Base-by-base conservation (phyloP, 1,140 invertebrate species). In the Kradibia gibbosae region DNA sequence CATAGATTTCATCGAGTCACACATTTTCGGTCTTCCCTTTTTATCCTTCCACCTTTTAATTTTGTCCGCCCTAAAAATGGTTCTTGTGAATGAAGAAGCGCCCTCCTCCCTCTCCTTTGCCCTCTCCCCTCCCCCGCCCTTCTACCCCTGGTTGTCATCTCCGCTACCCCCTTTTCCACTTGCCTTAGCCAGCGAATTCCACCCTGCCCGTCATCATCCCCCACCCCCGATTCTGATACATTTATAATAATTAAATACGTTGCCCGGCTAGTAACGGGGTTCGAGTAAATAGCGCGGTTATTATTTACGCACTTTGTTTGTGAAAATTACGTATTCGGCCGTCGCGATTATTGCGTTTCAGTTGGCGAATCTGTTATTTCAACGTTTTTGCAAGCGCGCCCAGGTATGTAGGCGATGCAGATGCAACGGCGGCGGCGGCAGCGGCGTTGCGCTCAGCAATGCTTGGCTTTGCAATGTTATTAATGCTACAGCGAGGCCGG, bases 281-380 rank as follows among this genome's bases (percentile, higher is more conserved):
- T 78, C 76, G 83, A 84, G 87, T 84, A 88, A 89, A 89, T 86
- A 88, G 85, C 86, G 87, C 85, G 90, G 89, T 91, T 90, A 91
- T 90, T 91, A 91, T 91, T 90, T 90, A 88, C 88, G 86, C 87
- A 89, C 89, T 90, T 91, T 91, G 90, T 91, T 91, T 90, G 89
- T 88, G 89, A 90, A 91, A 91, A 91, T 91, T 91, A 91, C 88
- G 87, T 90, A 90, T 90, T 91, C 88, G 88, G 85, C 85, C 87
- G 87, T 86, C 84, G 87, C 89, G 89, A 91, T 91, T 90, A 90
- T 91, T 91, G 87, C 88, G 88, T 89, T 89, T 89, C 87, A 88
- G 88, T 90, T 90, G 88, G 87, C 80, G 84, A 83, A 88, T 87
- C 86, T 88, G 87, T 90, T 90, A 89, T 90, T 91, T 89, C 88